Conservation (phyloP, 2,888 invertebrate species). For the Limnephilus auricula region DNA sequence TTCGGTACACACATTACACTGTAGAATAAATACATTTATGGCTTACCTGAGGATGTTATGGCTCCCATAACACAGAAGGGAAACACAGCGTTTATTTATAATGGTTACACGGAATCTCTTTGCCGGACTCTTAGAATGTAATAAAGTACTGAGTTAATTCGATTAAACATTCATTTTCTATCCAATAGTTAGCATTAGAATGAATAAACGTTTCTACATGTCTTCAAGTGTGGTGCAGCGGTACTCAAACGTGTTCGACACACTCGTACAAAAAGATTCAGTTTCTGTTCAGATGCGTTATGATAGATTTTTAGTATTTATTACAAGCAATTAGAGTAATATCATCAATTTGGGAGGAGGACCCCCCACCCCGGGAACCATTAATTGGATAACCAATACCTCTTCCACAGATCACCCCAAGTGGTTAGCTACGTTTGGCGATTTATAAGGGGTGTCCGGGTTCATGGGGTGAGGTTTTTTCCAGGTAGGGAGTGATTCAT, state of each 20-base stretch:
- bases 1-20: constrained; percentile 6
- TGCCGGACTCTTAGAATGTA: constrained; percentile 26
- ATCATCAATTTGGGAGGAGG: too few species aligned
- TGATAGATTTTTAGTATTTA: too few species aligned
- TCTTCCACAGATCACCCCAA: too few species aligned
- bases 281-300: background rate
- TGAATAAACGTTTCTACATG: constrained; percentile 33
- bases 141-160: constrained; percentile 49
- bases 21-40: constrained; percentile 17
- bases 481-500: too few species aligned
- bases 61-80: constrained; percentile 20
- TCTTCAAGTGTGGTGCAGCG: background rate
- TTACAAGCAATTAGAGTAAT: too few species aligned
- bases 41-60: constrained; percentile 17
- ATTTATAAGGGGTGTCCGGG: too few species aligned
- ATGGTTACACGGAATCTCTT: constrained; percentile 31
- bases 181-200: constrained; percentile 46
- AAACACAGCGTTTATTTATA: constrained; percentile 30
- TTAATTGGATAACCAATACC: too few species aligned
- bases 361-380: too few species aligned
- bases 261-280: background rate
- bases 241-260: background rate
- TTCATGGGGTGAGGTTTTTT: too few species aligned
- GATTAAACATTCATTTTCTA: constrained; percentile 48
- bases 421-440: too few species aligned